Evolutionary conservation across 30 jellyfish, hydroid and myxozoan genomes (phyloP).

Genomic region (Sanderia malayensis): DNA sequence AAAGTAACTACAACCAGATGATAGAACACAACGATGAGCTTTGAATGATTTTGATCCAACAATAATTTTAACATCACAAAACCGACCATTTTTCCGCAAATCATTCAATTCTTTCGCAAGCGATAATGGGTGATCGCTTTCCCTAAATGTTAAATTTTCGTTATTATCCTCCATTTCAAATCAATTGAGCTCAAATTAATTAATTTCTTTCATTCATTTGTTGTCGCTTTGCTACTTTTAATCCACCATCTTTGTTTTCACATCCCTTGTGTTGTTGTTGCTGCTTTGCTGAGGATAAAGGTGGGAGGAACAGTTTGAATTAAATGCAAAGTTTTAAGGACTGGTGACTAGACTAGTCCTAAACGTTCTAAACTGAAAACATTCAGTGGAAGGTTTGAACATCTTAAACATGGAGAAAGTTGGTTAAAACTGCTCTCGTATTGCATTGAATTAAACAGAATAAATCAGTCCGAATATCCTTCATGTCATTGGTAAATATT

Average conservation of each 20-base stretch:
- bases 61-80: slow-evolving; percentile 54
- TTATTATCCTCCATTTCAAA: slow-evolving; percentile 29
- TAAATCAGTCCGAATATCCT: no score
- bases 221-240: no score
- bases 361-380: no score
- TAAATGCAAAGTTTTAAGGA: no score
- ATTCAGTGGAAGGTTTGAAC: no score
- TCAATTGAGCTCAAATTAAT: no score
- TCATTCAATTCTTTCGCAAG: slow-evolving; percentile 37
- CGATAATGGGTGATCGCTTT: slow-evolving; percentile 36
- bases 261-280: not conserved
- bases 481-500: no score
- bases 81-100: slow-evolving; percentile 50
- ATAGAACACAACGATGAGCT: slow-evolving; percentile 59
- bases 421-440: no score
- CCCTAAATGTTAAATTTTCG: slow-evolving; percentile 31
- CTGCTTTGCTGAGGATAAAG: not conserved
- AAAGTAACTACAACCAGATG: slow-evolving; percentile 55
- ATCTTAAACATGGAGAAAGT: no score
- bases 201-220: no score
- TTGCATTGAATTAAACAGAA: no score
- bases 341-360: no score
- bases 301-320: slow-evolving; percentile 4
- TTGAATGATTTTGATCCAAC: slow-evolving; percentile 50
- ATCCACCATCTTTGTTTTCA: slow-evolving; percentile 11